phyloP scores from a whole-genome alignment of 2,888 invertebrate genomes.

The Allolobophora icterica region DNA sequence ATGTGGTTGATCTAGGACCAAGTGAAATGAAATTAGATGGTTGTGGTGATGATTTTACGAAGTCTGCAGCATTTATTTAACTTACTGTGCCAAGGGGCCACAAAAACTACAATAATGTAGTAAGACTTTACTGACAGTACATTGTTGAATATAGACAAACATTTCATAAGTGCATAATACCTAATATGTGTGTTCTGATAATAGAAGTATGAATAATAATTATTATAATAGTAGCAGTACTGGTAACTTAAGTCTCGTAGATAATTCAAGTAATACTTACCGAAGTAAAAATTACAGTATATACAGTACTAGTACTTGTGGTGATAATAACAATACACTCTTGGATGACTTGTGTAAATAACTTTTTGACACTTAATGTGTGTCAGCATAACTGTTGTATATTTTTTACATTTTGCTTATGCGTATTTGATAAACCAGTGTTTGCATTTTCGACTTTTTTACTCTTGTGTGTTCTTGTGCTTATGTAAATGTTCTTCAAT shows the following conservation, averaged over 20 bases:
- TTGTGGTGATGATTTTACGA: background rate
- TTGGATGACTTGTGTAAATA: background rate
- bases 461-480: background rate
- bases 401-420: background rate
- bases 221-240: background rate
- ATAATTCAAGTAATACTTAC: background rate
- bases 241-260: background rate
- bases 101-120: background rate
- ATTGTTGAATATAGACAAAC: background rate
- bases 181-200: background rate
- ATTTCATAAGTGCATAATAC: background rate
- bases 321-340: background rate
- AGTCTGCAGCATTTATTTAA: background rate
- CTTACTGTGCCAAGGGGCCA: constrained; percentile 8
- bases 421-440: constrained; percentile 17
- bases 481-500: background rate
- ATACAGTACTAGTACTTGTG: background rate
- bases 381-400: constrained; percentile 1
- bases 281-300: background rate
- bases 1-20: background rate
- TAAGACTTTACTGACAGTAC: background rate
- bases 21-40: background rate
- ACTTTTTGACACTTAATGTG: background rate
- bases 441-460: constrained; percentile 3
- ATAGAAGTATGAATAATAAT: background rate